These are phyloP conservation scores for Melitaea cinxia DNA, from an alignment of 1,140 invertebrate genomes.

Conservation along the genomic window DNA sequence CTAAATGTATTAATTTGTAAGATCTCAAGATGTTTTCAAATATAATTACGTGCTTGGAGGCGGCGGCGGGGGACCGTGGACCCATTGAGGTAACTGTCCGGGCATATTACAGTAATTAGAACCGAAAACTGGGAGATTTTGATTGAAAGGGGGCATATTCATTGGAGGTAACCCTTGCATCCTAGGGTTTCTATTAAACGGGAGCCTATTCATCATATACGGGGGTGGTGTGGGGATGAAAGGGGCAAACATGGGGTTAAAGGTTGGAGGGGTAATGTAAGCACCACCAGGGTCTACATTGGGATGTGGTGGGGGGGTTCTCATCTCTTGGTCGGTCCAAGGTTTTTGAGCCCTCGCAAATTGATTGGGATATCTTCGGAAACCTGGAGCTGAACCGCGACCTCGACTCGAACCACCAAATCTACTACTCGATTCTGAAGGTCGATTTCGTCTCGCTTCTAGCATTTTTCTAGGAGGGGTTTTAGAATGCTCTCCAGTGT, in stretches of 20 bases:
- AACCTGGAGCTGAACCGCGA: slow-evolving; percentile 51
- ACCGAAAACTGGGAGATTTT: slow-evolving; percentile 57
- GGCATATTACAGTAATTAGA: slow-evolving; percentile 50
- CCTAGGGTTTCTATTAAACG: slow-evolving; percentile 49
- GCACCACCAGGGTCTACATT: slow-evolving; percentile 36
- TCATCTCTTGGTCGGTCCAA: slow-evolving; percentile 45
- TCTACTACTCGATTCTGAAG: slow-evolving; percentile 64
- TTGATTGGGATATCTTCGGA: slow-evolving; percentile 51
- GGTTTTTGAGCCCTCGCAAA: slow-evolving; percentile 43
- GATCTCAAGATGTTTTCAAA: slow-evolving; percentile 1
- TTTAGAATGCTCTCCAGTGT: slow-evolving; percentile 60
- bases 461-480: slow-evolving; percentile 46
- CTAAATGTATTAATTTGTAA: slow-evolving; percentile 19
- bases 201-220: slow-evolving; percentile 47
- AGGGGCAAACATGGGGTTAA: slow-evolving; percentile 40
- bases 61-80: slow-evolving; percentile 60
- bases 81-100: slow-evolving; percentile 58
- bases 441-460: slow-evolving; percentile 55
- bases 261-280: slow-evolving; percentile 44
- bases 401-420: slow-evolving; percentile 66
- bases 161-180: slow-evolving; percentile 44
- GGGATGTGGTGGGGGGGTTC: slow-evolving; percentile 55
- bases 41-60: slow-evolving; percentile 63
- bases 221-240: slow-evolving; percentile 52
- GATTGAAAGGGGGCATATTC: slow-evolving; percentile 49